A percentile compares a stretch with the other conserved stretches of the same genome.
phyloP scores from a whole-genome alignment of 2,113 vertebrate species.

The Eulemur rufifrons region DNA sequence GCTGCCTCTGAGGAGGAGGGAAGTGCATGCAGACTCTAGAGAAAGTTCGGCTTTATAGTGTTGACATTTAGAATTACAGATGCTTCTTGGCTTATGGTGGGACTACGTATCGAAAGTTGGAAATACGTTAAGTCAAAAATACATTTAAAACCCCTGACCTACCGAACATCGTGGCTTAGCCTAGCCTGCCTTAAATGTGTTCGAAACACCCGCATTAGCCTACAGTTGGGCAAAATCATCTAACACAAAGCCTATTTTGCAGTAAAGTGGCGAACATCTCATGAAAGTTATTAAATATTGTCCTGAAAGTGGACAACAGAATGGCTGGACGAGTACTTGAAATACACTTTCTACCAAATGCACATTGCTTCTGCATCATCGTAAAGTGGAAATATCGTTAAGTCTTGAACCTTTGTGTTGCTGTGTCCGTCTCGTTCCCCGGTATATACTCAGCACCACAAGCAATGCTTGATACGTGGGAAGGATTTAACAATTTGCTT shows the following conservation, averaged over 20 bases:
- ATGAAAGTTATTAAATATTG: neutral
- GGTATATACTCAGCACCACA: rapidly evolving
- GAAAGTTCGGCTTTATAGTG: neutral
- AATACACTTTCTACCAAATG: neutral
- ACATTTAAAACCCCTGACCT: neutral
- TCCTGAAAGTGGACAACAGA: neutral
- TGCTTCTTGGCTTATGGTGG: neutral
- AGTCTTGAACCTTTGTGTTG: neutral
- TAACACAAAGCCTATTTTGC: neutral
- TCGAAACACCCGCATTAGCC: neutral
- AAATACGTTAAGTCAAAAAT: neutral
- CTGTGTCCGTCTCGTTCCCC: neutral
- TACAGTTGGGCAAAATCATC: neutral
- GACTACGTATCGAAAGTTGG: neutral
- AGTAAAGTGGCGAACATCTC: neutral
- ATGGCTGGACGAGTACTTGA: neutral
- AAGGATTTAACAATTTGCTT: neutral
- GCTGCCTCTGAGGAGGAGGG: neutral
- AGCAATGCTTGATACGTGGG: no score
- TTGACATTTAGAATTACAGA: neutral
- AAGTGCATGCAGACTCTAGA: rapidly evolving
- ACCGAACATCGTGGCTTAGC: neutral
- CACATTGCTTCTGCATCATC: neutral
- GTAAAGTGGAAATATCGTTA: neutral
- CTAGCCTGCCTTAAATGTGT: neutral